These are phyloP conservation scores for Pectinophora gossypiella DNA, from an alignment of 1,140 invertebrate genomes.

Conservation along the genomic window DNA sequence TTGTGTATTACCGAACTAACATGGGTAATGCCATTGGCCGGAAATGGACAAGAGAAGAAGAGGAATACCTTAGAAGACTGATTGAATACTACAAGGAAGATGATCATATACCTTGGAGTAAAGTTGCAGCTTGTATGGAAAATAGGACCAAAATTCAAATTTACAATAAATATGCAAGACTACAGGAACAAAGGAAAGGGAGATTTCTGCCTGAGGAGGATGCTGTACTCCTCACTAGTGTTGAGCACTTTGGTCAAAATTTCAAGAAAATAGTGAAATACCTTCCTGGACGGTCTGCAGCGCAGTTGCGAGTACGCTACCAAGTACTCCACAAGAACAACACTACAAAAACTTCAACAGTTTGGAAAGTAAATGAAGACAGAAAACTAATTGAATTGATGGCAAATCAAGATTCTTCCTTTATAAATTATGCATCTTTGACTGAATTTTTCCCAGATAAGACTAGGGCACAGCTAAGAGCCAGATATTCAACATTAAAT, in stretches of 20 bases:
- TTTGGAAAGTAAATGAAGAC: constrained; percentile 61
- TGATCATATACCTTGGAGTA: constrained; percentile 80
- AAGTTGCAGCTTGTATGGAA: constrained; percentile 76
- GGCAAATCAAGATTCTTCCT: constrained; percentile 40
- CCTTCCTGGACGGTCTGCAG: constrained; percentile 45
- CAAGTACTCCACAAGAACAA: constrained; percentile 32
- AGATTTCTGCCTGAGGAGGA: constrained; percentile 80
- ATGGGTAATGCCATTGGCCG: constrained; percentile 48
- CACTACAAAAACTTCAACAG: constrained; percentile 40
- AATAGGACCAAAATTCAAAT: constrained; percentile 79
- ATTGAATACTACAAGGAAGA: constrained; percentile 77
- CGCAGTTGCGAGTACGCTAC: constrained; percentile 45
- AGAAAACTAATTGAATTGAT: constrained; percentile 51
- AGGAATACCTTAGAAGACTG: constrained; percentile 73
- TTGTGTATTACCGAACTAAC: constrained; percentile 78
- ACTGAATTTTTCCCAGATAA: constrained; percentile 52
- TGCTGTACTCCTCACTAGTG: constrained; percentile 75
- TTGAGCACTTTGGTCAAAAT: constrained; percentile 77
- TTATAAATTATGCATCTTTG: constrained; percentile 41
- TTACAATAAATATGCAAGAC: constrained; percentile 76
- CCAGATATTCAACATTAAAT: constrained; percentile 44
- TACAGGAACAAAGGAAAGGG: constrained; percentile 74
- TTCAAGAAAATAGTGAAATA: constrained; percentile 61
- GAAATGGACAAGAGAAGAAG: constrained; percentile 78
- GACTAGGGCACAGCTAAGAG: constrained; percentile 43